These are phyloP conservation scores for Batillaria attramentaria DNA, from an alignment of 1,140 invertebrate genomes.

Conservation along the genomic window DNA sequence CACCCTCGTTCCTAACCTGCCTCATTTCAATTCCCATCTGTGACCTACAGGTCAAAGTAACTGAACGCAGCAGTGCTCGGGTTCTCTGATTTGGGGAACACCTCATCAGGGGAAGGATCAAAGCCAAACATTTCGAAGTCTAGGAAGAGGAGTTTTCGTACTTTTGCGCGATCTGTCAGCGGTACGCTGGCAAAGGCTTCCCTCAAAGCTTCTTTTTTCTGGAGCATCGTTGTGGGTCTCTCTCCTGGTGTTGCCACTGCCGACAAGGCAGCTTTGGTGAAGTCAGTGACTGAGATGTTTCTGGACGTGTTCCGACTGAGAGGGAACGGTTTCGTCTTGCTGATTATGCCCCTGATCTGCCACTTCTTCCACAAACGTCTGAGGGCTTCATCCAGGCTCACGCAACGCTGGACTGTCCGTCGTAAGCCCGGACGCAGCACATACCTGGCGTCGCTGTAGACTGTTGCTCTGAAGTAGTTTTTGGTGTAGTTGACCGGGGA, in stretches of 20 bases:
- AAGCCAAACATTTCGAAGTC: slow-evolving; percentile 24
- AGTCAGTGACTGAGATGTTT: not conserved
- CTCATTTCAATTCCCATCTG: too few species aligned
- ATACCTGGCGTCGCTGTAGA: slow-evolving; percentile 47
- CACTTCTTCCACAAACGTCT: slow-evolving; percentile 55
- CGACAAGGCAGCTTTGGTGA: not conserved
- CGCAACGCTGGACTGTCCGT: slow-evolving; percentile 52
- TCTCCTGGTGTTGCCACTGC: not conserved
- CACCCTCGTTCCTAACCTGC: too few species aligned
- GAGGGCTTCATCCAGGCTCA: slow-evolving; percentile 49
- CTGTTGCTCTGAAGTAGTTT: slow-evolving; percentile 54
- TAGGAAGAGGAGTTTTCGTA: not conserved
- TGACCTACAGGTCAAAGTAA: slow-evolving; percentile 1
- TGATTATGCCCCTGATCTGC: slow-evolving; percentile 60
- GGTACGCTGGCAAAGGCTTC: slow-evolving; percentile 13
- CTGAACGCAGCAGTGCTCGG: slow-evolving; percentile 2
- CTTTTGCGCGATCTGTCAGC: not conserved
- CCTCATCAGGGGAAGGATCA: not conserved
- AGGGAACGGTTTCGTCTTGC: slow-evolving; percentile 51
- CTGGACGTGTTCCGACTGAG: slow-evolving; percentile 21
- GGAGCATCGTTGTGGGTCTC: not conserved
- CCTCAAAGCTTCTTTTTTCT: slow-evolving; percentile 13
- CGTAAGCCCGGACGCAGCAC: slow-evolving; percentile 49
- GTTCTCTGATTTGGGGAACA: slow-evolving; percentile 5
- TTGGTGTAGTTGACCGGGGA: slow-evolving; percentile 52